A percentile compares a stretch with the other conserved stretches of the same genome.
These are phyloP conservation scores for Oxygymnocypris stewartii DNA, from an alignment of 2,113 vertebrate genomes.

Conservation along the genomic window DNA sequence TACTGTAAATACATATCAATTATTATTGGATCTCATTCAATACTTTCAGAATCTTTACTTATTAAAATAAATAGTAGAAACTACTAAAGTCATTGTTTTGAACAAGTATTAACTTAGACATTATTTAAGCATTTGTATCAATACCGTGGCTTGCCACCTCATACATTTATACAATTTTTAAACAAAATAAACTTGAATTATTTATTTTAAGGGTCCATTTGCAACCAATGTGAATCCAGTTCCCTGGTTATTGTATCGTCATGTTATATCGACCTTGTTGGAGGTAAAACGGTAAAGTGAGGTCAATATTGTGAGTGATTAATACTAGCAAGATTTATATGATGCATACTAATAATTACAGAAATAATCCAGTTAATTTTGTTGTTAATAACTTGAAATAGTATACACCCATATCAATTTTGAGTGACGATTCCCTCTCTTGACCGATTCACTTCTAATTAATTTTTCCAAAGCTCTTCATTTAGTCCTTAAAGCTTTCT, in stretches of 20 bases:
- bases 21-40: too few relatives aligned
- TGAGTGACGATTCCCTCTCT: neutral
- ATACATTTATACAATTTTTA: too few relatives aligned
- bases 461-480: neutral
- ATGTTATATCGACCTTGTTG: neutral
- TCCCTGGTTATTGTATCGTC: neutral
- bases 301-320: neutral
- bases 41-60: too few relatives aligned
- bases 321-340: neutral
- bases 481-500: neutral
- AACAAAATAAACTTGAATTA: too few relatives aligned
- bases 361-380: neutral
- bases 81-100: too few relatives aligned
- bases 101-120: too few relatives aligned
- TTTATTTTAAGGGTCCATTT: neutral
- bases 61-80: too few relatives aligned
- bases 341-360: neutral
- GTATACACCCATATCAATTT: neutral
- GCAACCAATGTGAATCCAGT: neutral
- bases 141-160: too few relatives aligned
- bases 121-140: too few relatives aligned
- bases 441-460: neutral
- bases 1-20: too few relatives aligned
- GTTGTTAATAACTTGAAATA: neutral
- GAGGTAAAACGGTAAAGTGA: neutral